Evolutionary conservation across 2,797 vertebrate species (phyloP).

Genomic region (Forpus xanthops): DNA sequence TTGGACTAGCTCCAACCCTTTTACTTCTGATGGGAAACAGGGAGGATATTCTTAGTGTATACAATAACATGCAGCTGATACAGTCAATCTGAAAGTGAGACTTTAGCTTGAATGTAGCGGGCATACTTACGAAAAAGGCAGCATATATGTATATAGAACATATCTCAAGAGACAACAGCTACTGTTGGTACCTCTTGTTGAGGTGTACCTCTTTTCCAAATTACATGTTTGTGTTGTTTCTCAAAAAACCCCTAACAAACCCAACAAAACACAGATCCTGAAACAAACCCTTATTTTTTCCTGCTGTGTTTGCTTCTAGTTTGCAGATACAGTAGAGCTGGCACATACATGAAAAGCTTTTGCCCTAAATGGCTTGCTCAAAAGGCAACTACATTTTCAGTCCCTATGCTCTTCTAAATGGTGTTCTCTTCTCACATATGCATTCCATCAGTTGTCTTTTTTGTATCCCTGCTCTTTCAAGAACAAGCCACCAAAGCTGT

Average conservation of each 20-base stretch:
- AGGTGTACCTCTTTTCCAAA: not conserved
- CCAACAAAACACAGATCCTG: not conserved
- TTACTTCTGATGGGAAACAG: not conserved
- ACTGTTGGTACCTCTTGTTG: not conserved
- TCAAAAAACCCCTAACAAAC: not conserved
- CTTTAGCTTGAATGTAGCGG: not conserved
- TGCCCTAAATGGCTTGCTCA: not conserved
- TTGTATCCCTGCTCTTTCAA: slow-evolving; percentile 40
- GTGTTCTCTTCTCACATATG: not conserved
- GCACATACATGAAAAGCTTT: not conserved
- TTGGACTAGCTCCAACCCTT: not conserved
- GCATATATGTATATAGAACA: not conserved
- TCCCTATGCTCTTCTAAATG: not conserved
- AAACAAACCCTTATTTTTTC: not conserved
- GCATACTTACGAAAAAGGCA: not conserved
- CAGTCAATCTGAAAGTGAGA: not conserved
- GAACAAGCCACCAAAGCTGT: slow-evolving; percentile 54
- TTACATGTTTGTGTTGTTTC: not conserved
- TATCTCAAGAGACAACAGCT: not conserved
- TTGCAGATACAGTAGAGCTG: not conserved
- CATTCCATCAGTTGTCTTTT: slow-evolving; percentile 34
- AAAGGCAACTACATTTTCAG: slow-evolving; percentile 3
- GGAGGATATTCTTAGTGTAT: not conserved
- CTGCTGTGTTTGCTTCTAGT: not conserved
- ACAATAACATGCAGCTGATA: not conserved